Evolutionary conservation across 2,113 vertebrate genomes (phyloP).

Genomic region (Heterotis niloticus): DNA sequence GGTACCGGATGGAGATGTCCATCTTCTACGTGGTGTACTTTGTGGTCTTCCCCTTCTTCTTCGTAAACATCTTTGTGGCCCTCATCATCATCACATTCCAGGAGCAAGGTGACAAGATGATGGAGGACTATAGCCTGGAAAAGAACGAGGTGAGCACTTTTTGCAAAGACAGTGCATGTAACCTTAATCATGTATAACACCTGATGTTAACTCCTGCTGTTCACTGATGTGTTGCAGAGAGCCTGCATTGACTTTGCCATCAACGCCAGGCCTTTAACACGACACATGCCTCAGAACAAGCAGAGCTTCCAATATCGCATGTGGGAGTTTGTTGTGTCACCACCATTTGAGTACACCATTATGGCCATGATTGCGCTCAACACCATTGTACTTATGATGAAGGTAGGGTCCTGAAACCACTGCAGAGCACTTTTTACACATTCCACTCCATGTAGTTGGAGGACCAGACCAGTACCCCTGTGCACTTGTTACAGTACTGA

Average conservation of each 20-base stretch:
- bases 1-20: constrained; percentile 97
- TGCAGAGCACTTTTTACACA: neutral
- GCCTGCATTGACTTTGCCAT: constrained; percentile 96
- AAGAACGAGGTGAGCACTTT: constrained; percentile 81
- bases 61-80: constrained; percentile 97
- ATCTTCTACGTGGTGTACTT: constrained; percentile 99
- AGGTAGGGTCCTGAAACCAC: constrained; percentile 63
- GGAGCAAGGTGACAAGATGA: constrained; percentile 97
- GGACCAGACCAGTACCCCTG: neutral
- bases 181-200: neutral
- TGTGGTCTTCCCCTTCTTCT: constrained; percentile 98
- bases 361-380: constrained; percentile 99
- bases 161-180: neutral
- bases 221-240: constrained; percentile 61
- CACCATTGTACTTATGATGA: constrained; percentile 96
- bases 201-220: neutral
- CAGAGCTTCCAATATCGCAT: constrained; percentile 93
- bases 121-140: constrained; percentile 96
- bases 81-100: constrained; percentile 98
- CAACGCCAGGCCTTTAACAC: constrained; percentile 87
- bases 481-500: neutral
- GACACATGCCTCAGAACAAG: constrained; percentile 95
- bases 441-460: neutral
- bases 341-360: constrained; percentile 93
- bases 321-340: constrained; percentile 98